Conservation (phyloP, 30 jellyfish, hydroid and myxozoan genomes). For the Clytia hemisphaerica region DNA sequence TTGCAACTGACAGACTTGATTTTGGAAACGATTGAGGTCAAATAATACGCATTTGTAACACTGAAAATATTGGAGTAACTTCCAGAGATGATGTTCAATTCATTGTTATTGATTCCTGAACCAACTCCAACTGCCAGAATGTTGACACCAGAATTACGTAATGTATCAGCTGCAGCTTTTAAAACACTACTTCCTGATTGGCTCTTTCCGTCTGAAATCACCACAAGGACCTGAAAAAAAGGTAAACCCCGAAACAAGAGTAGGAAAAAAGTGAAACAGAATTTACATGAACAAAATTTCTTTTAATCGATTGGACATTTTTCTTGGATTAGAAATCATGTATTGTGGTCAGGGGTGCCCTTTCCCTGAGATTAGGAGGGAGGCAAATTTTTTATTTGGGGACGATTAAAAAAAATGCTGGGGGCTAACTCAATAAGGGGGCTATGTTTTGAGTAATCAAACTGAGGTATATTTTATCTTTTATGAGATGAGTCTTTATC, state of each 20-base stretch:
- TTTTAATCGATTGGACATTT: no score
- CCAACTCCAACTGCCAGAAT: constrained; percentile 49
- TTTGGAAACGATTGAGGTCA: constrained; percentile 22
- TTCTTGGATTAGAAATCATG: no score
- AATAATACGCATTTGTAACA: constrained; percentile 5
- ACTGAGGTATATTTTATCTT: no score
- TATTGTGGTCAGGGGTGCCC: no score
- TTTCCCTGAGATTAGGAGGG: no score
- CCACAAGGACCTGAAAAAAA: constrained; percentile 24
- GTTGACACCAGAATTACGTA: constrained; percentile 27
- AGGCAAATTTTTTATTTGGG: no score
- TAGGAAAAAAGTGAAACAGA: background rate
- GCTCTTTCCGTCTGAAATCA: constrained; percentile 48
- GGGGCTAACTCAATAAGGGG: no score
- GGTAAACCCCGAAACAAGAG: background rate
- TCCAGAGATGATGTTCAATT: constrained; percentile 42
- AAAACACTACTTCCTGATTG: constrained; percentile 36
- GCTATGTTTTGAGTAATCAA: no score
- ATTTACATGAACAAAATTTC: no score
- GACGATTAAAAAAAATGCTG: no score
- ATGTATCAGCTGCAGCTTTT: constrained; percentile 26
- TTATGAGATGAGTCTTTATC: no score
- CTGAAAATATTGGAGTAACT: constrained; percentile 4
- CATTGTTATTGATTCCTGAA: constrained; percentile 9
- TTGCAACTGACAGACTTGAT: constrained; percentile 27